These are phyloP conservation scores for Mechanitis mazaeus DNA, from an alignment of 2,888 invertebrate species.

Conservation along the genomic window DNA sequence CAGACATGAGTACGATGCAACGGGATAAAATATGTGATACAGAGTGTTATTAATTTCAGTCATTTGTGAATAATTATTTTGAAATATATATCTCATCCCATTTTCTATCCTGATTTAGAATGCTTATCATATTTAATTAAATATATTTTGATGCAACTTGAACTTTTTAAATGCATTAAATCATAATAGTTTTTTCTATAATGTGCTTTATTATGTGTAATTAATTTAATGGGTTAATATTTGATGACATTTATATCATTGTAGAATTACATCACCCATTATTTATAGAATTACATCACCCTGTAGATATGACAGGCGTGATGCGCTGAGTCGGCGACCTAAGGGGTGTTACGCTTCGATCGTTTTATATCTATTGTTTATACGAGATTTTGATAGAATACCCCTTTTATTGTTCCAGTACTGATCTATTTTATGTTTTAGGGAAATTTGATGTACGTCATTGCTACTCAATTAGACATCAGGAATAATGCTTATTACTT, in stretches of 20 bases:
- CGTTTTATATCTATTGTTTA: slow-evolving; percentile 73
- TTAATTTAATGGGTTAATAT: no score
- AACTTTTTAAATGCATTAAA: background rate
- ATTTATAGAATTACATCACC: slow-evolving; percentile 33
- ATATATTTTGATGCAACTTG: no score
- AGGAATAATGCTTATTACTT: background rate
- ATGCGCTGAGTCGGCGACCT: slow-evolving; percentile 61
- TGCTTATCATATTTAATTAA: no score
- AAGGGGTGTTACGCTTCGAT: slow-evolving; percentile 71
- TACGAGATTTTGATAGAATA: slow-evolving; percentile 62
- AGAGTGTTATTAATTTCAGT: slow-evolving; percentile 35
- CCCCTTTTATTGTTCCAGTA: slow-evolving; percentile 35
- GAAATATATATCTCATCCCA: no score
- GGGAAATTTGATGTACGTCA: background rate
- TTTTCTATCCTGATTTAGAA: no score
- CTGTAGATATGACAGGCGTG: slow-evolving; percentile 57
- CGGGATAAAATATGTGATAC: slow-evolving; percentile 43
- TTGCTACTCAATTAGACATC: background rate
- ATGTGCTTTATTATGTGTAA: slow-evolving; percentile 23
- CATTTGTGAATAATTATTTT: background rate
- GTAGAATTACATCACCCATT: slow-evolving; percentile 36
- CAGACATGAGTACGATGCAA: slow-evolving; percentile 43
- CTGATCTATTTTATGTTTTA: slow-evolving; percentile 13
- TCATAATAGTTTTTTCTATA: slow-evolving; percentile 22
- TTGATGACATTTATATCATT: no score